A percentile compares a stretch with the other conserved stretches of the same genome.
Evolutionary conservation across 2,888 invertebrate species (phyloP).

Genomic region (Schizaphis graminum): DNA sequence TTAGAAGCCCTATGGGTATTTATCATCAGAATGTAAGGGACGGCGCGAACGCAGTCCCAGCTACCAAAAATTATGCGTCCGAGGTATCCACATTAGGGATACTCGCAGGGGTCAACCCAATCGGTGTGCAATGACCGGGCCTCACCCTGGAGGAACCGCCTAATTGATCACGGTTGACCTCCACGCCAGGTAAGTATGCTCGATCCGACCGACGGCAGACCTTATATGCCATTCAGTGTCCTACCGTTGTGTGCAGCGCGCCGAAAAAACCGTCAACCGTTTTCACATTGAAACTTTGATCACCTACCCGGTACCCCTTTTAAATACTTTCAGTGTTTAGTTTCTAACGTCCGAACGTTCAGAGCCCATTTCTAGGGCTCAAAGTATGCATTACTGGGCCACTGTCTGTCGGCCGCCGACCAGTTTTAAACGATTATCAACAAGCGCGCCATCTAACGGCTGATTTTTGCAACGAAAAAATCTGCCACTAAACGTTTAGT

Average conservation of each 20-base stretch:
- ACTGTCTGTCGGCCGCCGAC: background rate
- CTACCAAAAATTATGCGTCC: conserved; percentile 69
- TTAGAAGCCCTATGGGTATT: too few relatives aligned
- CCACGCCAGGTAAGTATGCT: conserved; percentile 73
- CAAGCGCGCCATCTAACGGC: background rate
- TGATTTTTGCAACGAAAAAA: background rate
- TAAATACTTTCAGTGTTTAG: fast-evolving
- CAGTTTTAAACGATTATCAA: background rate
- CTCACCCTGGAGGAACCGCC: conserved; percentile 81
- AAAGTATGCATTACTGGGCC: too few relatives aligned
- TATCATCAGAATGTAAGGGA: conserved; percentile 16
- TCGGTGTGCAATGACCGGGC: conserved; percentile 81
- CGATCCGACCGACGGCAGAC: fast-evolving
- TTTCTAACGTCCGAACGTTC: fast-evolving
- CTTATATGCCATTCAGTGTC: background rate
- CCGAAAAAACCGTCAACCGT: fast-evolving
- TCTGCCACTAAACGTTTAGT: background rate
- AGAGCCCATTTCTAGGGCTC: background rate
- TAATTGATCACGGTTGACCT: conserved; percentile 78
- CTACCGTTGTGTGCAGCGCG: background rate
- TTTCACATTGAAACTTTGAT: background rate
- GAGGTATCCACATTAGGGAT: conserved; percentile 81
- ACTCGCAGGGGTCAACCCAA: conserved; percentile 82
- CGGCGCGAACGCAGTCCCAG: conserved; percentile 66
- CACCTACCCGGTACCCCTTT: background rate